Conservation (phyloP, 2,113 vertebrate genomes). For the Chroicocephalus ridibundus region DNA sequence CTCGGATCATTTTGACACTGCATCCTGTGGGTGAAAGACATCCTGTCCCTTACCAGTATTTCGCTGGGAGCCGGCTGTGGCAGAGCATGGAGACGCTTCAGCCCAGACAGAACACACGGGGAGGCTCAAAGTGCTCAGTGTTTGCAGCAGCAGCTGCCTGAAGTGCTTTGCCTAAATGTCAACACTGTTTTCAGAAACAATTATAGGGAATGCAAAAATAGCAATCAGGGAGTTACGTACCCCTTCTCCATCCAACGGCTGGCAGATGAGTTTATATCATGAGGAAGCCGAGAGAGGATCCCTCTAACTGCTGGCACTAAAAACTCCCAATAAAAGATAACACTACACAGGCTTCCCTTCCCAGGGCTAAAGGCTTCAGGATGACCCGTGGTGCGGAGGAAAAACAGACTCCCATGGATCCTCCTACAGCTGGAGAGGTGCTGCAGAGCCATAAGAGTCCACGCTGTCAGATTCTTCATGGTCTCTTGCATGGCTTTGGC, state of each 20-base stretch:
- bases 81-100: not conserved
- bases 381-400: not conserved
- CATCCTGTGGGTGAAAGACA: not conserved
- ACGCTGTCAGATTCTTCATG: not conserved
- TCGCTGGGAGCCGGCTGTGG: fast-evolving
- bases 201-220: not conserved
- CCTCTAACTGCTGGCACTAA: not conserved
- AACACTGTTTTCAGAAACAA: not conserved
- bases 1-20: not conserved
- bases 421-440: not conserved
- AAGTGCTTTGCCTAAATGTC: not conserved
- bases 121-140: not conserved
- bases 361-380: not conserved
- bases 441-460: not conserved
- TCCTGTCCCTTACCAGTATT: not conserved
- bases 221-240: not conserved
- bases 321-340: not conserved
- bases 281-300: not conserved
- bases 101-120: not conserved
- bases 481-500: not conserved
- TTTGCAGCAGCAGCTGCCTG: not conserved
- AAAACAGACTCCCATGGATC: not conserved
- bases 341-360: not conserved
- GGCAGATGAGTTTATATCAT: not conserved
- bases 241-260: not conserved